phyloP scores from a whole-genome alignment of 2,797 vertebrate species.

The Rallus crepitans region DNA sequence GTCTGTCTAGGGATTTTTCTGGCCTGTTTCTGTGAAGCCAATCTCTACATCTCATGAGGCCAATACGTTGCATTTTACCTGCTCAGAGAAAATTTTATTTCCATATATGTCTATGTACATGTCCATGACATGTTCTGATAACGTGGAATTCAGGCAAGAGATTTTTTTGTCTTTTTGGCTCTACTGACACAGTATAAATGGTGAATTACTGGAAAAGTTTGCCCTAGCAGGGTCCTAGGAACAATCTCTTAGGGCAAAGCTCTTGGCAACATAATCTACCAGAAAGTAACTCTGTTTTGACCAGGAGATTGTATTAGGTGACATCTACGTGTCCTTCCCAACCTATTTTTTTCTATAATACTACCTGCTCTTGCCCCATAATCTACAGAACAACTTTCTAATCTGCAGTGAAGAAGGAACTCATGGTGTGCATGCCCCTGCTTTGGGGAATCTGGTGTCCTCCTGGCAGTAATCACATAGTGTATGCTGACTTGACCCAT shows the following conservation, averaged over 20 bases:
- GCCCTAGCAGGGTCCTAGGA: neutral
- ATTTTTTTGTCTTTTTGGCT: neutral
- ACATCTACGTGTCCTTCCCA: neutral
- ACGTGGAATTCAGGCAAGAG: accelerated
- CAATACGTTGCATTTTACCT: neutral
- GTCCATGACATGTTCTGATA: neutral
- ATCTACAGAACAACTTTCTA: neutral
- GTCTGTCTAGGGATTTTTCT: neutral
- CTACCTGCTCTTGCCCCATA: neutral
- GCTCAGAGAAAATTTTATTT: neutral
- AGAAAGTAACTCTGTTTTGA: neutral
- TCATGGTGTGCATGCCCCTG: accelerated
- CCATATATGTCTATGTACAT: neutral
- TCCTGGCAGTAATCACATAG: neutral
- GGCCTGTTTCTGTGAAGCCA: neutral
- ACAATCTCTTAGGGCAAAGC: neutral
- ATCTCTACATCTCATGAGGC: neutral
- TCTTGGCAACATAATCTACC: neutral
- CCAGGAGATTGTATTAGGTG: neutral
- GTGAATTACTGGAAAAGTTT: neutral
- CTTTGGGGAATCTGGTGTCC: neutral
- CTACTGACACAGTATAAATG: neutral
- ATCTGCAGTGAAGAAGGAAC: neutral
- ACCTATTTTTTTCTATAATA: neutral
- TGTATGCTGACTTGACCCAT: neutral